Conservation (phyloP, 2,888 invertebrate species). For the Philaethria dido region DNA sequence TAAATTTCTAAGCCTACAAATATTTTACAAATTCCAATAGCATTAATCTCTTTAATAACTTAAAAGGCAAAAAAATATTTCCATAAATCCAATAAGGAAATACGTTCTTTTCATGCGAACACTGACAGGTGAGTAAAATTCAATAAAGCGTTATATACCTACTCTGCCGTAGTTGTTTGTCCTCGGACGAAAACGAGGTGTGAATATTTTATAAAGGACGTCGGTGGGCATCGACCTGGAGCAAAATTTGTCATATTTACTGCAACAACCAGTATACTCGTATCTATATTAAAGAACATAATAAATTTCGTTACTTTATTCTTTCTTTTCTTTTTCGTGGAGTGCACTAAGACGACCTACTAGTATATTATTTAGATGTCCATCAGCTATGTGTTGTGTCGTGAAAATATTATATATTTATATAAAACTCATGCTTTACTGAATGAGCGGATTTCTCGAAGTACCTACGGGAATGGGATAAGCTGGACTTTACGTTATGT, state of each 20-base stretch:
- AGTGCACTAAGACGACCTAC: not conserved
- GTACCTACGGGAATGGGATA: too few relatives aligned
- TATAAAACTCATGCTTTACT: too few relatives aligned
- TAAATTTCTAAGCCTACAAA: too few relatives aligned
- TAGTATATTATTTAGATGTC: not conserved
- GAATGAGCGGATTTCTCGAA: too few relatives aligned
- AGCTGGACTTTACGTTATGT: too few relatives aligned
- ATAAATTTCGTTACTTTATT: not conserved
- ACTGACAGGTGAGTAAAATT: conserved; percentile 24
- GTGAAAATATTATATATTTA: too few relatives aligned
- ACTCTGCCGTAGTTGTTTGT: conserved; percentile 16
- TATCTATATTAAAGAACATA: not conserved
- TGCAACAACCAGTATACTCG: not conserved
- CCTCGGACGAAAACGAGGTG: conserved; percentile 12
- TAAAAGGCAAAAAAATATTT: conserved; percentile 12
- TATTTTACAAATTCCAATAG: too few relatives aligned
- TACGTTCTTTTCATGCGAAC: not conserved
- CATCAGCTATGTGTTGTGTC: too few relatives aligned
- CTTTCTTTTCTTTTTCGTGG: not conserved
- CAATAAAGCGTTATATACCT: conserved; percentile 26
- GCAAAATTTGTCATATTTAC: conserved; percentile 17
- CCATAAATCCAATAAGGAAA: conserved; percentile 23
- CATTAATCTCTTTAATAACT: not conserved
- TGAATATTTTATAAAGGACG: conserved; percentile 30
- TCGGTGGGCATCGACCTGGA: conserved; percentile 16